Base-by-base conservation (phyloP, 2,888 invertebrate genomes). In the Lithosia quadra region DNA sequence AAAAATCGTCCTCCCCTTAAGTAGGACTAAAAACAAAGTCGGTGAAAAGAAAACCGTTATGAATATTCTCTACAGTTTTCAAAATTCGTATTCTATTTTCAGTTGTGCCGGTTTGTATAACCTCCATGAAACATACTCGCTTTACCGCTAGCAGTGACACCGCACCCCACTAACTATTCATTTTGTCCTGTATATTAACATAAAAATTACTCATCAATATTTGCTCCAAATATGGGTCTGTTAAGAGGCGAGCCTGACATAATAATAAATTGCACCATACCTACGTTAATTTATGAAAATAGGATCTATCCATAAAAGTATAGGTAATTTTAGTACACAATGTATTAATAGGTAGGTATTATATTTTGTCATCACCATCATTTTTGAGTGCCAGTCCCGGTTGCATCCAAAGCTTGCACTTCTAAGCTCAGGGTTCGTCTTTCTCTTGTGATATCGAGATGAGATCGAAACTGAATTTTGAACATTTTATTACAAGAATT, bases 181-280 rank as follows among this genome's bases (percentile, higher is more conserved):
- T 56, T 63, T 33, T 56, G 36, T 63, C 63, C 13, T 15, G 4
- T 39, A 57, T 64, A 64, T 64, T 67, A 56, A 57, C 36, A 57
- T 64, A 57, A 56, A 57, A 64, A 39, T 22, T 57, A 22, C 10
- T 56, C 39, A 57, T 64, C 13, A 39, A 57, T 57, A 22, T 64
- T 55, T 57, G 18, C n/a, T 55, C 63, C 36, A 9, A 56, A 28
- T 57, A 64, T 64, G 57, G 57, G 28, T 24, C 18, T n/a, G 21
- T 55, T 63, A 21, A 57, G 13, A 8, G 22, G 24, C 24, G 21
- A 13, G 34, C 24, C 21, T 56, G 15, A n/a, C 33, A 18, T 18
- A 15, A 58, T 58, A 24, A 58, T 28, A 33, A 21, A 21, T 9
- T 49, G n/a, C n/a, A n/a, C 9, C 18, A 49, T 49, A n/a, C 9